phyloP scores from a whole-genome alignment of 2,888 invertebrate species.

The Suillia variegata region DNA sequence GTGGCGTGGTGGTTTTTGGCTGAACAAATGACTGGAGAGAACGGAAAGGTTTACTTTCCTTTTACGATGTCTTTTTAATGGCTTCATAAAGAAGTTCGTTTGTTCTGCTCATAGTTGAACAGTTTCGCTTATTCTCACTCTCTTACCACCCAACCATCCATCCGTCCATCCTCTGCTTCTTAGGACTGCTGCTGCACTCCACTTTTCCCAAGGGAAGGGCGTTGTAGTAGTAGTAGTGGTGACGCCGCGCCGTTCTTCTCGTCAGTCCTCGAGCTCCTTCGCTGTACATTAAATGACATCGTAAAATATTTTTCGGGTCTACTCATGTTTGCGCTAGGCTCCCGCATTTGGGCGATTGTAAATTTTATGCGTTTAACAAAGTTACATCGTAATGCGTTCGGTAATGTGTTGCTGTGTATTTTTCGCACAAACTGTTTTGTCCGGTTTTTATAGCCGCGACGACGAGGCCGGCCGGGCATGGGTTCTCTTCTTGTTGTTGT shows the following conservation, averaged over 20 bases:
- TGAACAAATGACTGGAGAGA: neutral
- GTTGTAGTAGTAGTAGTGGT: neutral
- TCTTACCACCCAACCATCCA: too few species aligned
- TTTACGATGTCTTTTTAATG: slow-evolving; percentile 22
- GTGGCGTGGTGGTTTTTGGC: too few species aligned
- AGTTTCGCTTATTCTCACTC: too few species aligned
- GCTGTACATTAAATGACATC: neutral
- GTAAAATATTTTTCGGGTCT: neutral
- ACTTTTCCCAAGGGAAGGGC: neutral
- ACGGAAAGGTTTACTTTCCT: neutral
- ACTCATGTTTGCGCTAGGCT: neutral
- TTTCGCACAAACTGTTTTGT: too few species aligned
- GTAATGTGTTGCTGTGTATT: neutral
- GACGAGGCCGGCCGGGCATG: too few species aligned
- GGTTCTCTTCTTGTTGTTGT: too few species aligned
- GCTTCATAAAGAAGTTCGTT: slow-evolving; percentile 19
- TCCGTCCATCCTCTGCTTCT: too few species aligned
- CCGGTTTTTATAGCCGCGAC: too few species aligned
- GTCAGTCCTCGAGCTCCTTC: too few species aligned
- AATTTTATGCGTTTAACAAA: neutral
- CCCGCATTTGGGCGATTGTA: neutral
- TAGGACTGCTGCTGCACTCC: too few species aligned
- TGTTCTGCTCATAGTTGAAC: slow-evolving; percentile 5
- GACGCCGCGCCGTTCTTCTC: neutral
- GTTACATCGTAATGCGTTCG: too few species aligned